A percentile compares a stretch with the other conserved stretches of the same genome.
These are phyloP conservation scores for Hyperopisus bebe DNA, from an alignment of 2,113 vertebrate species.

Conservation along the genomic window DNA sequence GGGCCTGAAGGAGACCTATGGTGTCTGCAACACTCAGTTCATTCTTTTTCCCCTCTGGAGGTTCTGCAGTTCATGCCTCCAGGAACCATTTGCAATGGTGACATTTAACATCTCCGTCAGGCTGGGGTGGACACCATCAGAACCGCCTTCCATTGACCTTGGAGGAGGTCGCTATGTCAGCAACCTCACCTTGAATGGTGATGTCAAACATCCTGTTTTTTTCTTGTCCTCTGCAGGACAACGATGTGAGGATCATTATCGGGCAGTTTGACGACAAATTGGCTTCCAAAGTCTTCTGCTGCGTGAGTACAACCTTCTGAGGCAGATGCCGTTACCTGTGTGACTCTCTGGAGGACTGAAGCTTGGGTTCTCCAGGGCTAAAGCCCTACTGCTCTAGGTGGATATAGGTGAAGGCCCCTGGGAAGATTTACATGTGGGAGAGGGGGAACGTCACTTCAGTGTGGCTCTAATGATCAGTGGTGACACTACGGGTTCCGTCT, in stretches of 20 bases:
- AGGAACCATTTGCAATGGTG: neutral
- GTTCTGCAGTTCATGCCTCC: neutral
- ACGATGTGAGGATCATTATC: constrained; percentile 95
- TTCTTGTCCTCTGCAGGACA: constrained; percentile 68
- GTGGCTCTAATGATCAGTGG: neutral
- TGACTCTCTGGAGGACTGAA: neutral
- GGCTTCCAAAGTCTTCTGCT: constrained; percentile 97
- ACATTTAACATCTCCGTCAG: neutral
- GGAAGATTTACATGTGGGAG: neutral
- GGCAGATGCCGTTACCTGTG: neutral
- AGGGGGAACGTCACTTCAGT: neutral
- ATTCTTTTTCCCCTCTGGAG: neutral
- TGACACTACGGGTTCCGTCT: neutral
- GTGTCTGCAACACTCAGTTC: neutral
- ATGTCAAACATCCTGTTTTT: neutral
- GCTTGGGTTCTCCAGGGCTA: neutral
- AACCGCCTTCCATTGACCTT: neutral
- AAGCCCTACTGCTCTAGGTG: neutral
- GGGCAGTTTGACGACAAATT: constrained; percentile 95
- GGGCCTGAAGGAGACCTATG: neutral
- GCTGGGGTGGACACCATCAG: neutral
- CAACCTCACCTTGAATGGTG: neutral
- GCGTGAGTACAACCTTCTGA: constrained; percentile 72
- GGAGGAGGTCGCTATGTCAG: neutral
- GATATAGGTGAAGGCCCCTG: neutral